A percentile compares a stretch with the other conserved stretches of the same genome.
Evolutionary conservation across 2,888 invertebrate species (phyloP).

Genomic region (Sabellastarte sp.): DNA sequence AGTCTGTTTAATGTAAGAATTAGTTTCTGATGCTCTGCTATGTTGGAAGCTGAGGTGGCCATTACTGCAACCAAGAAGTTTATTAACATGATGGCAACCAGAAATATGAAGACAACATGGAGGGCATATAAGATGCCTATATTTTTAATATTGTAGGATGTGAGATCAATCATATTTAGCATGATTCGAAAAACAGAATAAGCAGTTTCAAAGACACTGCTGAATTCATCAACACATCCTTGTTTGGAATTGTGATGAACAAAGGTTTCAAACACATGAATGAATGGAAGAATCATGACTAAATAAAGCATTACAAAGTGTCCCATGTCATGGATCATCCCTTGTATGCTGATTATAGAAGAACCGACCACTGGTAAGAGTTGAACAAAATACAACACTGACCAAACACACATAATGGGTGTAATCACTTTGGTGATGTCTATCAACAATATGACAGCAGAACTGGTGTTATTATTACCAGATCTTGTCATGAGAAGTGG

Average conservation of each 20-base stretch:
- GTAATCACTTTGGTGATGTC: not conserved
- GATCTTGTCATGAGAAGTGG: too few relatives aligned
- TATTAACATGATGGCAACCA: not conserved
- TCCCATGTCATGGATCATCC: not conserved
- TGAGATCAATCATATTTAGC: not conserved
- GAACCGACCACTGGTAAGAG: not conserved
- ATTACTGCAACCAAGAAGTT: not conserved
- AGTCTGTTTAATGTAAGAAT: too few relatives aligned
- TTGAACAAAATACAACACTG: not conserved
- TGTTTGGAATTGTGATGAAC: not conserved
- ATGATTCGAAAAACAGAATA: not conserved
- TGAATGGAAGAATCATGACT: not conserved
- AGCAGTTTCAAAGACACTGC: not conserved
- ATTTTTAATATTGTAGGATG: not conserved
- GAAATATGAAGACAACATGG: not conserved
- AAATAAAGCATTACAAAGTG: not conserved
- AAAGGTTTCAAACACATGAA: not conserved
- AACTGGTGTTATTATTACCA: too few relatives aligned
- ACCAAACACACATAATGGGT: not conserved
- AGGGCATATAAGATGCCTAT: not conserved
- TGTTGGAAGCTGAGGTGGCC: not conserved
- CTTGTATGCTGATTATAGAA: not conserved
- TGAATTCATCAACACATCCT: not conserved
- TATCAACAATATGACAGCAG: not conserved
- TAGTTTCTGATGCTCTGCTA: too few relatives aligned